phyloP scores from a whole-genome alignment of 1,140 invertebrate species.

The Brachionus rotundiformis region DNA sequence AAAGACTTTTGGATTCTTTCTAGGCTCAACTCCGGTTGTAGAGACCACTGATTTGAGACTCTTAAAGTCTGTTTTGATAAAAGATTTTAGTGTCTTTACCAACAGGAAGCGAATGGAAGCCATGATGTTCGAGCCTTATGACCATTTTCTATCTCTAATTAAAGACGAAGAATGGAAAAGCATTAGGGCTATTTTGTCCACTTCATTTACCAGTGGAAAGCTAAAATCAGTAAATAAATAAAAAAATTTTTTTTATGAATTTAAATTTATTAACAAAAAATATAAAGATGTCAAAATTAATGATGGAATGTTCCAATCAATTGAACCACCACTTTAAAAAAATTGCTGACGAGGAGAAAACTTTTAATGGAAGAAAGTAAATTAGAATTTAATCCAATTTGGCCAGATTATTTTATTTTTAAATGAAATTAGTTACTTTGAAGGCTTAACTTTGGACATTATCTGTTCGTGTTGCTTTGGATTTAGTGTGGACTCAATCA shows the following conservation, averaged over 20 bases:
- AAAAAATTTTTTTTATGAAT: neutral
- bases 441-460: conserved; percentile 10
- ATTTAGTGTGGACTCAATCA: conserved; percentile 15
- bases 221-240: conserved; percentile 34
- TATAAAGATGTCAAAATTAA: conserved; percentile 39
- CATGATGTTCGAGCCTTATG: conserved; percentile 10
- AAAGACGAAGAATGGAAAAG: conserved; percentile 51
- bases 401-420: too few species aligned
- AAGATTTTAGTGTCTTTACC: conserved; percentile 46
- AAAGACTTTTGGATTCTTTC: conserved; percentile 1
- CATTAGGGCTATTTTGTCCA: conserved; percentile 40
- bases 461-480: conserved; percentile 38
- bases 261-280: neutral
- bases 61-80: conserved; percentile 15
- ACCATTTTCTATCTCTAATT: conserved; percentile 8
- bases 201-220: conserved; percentile 43
- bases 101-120: conserved; percentile 33
- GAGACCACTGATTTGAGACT: conserved; percentile 22
- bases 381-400: neutral
- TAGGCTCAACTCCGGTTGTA: neutral
- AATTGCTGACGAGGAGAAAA: neutral
- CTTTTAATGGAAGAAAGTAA: conserved; percentile 20
- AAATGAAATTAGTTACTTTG: conserved; percentile 11
- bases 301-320: conserved; percentile 25
- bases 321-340: conserved; percentile 13